phyloP scores from a whole-genome alignment of 2,113 vertebrate species.

The Silurus meridionalis region DNA sequence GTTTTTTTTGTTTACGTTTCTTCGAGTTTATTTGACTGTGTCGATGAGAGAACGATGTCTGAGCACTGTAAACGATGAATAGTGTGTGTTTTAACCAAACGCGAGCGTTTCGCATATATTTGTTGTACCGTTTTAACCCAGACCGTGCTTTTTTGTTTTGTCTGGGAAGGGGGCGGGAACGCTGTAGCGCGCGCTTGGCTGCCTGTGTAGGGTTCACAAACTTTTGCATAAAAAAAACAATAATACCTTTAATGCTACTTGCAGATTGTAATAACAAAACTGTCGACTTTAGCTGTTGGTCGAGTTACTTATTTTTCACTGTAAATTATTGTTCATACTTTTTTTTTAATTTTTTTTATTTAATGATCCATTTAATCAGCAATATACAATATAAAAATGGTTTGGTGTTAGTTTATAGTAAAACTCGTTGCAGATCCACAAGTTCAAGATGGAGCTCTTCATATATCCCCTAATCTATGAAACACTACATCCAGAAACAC shows the following conservation, averaged over 20 bases:
- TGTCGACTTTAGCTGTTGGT: too few relatives aligned
- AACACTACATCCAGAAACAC: background rate
- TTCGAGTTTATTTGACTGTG: background rate
- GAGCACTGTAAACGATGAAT: background rate
- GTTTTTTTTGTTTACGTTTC: background rate
- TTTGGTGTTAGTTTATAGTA: too few relatives aligned
- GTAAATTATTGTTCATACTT: too few relatives aligned
- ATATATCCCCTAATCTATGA: background rate
- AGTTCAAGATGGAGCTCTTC: background rate
- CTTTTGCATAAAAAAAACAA: background rate
- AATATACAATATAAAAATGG: too few relatives aligned
- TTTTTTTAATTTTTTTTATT: too few relatives aligned
- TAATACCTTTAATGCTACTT: too few relatives aligned
- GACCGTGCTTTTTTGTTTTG: background rate
- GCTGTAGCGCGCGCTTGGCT: too few relatives aligned
- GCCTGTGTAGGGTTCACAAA: background rate
- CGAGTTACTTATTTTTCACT: too few relatives aligned
- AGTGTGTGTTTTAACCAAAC: background rate
- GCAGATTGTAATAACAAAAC: too few relatives aligned
- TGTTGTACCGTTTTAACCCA: background rate
- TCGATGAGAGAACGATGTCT: background rate
- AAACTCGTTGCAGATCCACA: background rate
- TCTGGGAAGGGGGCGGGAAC: constrained; percentile 26
- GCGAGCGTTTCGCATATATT: too few relatives aligned
- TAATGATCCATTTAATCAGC: too few relatives aligned